These are phyloP conservation scores for Papilio glaucus DNA, from an alignment of 1,140 invertebrate genomes.

Conservation along the genomic window DNA sequence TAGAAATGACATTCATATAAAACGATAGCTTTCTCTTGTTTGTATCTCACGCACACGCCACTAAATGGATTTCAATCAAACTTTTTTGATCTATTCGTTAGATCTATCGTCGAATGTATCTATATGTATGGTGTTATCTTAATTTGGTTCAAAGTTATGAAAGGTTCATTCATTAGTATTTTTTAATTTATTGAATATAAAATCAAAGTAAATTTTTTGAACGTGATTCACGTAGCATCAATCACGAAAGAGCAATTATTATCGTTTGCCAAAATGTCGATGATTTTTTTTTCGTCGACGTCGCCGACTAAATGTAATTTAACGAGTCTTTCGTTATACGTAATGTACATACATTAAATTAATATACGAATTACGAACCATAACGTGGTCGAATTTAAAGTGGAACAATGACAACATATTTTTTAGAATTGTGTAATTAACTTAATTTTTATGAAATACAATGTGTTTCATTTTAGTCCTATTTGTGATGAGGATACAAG, in stretches of 20 bases:
- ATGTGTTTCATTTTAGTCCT: neutral
- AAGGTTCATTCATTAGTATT: neutral
- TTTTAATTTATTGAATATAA: neutral
- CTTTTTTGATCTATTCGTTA: too few species aligned
- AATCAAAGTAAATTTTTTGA: neutral
- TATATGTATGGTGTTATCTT: neutral
- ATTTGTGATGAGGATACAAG: neutral
- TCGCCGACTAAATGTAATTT: neutral
- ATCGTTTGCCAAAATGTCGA: conserved; percentile 8
- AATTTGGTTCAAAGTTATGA: neutral
- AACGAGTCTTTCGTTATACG: conserved; percentile 19
- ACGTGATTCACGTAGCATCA: conserved; percentile 2
- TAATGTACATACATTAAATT: conserved; percentile 17
- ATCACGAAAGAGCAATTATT: conserved; percentile 4
- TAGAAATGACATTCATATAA: too few species aligned
- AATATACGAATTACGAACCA: conserved; percentile 30
- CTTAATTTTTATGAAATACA: neutral
- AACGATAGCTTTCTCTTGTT: too few species aligned
- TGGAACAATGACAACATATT: conserved; percentile 32
- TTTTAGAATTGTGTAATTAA: conserved; percentile 13
- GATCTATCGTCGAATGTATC: too few species aligned
- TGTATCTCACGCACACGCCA: too few species aligned
- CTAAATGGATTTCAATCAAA: too few species aligned
- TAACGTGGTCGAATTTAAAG: conserved; percentile 26
- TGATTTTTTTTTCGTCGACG: neutral